Evolutionary conservation across 2,888 invertebrate genomes (phyloP), one percentile per base, ranked within the genome.

Genomic region (Sarcophaga rosellei): DNA sequence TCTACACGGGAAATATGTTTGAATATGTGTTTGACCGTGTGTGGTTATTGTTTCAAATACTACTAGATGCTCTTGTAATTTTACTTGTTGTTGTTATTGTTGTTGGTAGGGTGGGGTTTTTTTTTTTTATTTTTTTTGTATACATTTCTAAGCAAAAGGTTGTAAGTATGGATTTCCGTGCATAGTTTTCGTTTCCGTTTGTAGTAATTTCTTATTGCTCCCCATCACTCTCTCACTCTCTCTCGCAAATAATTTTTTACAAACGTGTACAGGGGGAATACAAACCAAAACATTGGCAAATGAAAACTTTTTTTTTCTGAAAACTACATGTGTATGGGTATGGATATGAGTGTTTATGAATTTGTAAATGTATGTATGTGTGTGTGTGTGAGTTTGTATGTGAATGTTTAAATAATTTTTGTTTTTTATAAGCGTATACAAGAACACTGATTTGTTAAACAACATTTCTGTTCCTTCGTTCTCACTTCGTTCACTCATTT

Each of bases 171-270:
- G 75, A 85, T 81, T 85, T 81, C 85, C 78, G 81, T 78, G 65
- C 66, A 85, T 75, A 81, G 78, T 77, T 77, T 85, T 85, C 61
- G 85, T 85, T 85, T 85, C 81, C 81, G 73, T 74, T 79, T 78
- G 65, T 70, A 47, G 79, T 59, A 75, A 69, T 21, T 53, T 69
- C 68, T 35, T 66, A 45, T 61, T 44, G 4, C n/a, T n/a, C 15
- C 44, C 11, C 68, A 15, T 65, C 17, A 45, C 45, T 25, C 45
- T 10, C 12, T 2, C 35, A 3, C n/a, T n/a, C 21, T 12, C 21
- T 10, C 62, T 47, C 35, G n/a, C 47, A n/a, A 6, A n/a, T 12
- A 17, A 15, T 35, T 35, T 53, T 15, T 17, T 0, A 53, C 53
- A 53, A 53, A 53, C 12, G 45, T 2, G 12, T 21, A 45, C 2